Evolutionary conservation across 1,140 invertebrate genomes (phyloP), one percentile per base, ranked within the genome.

Genomic region (Ganaspis sp.): DNA sequence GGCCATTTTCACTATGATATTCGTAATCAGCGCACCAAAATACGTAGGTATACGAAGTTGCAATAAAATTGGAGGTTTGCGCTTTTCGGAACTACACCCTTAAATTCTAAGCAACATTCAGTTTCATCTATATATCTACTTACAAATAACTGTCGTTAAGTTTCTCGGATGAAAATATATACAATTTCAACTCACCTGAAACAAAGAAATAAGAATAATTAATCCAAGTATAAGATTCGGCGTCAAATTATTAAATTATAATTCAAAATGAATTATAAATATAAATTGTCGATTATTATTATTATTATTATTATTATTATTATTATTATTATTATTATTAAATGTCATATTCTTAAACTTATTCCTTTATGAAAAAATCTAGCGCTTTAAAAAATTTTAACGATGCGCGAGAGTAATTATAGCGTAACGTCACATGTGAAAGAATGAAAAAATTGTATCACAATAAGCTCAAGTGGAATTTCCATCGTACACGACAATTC

Each of bases 351-450:
- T 12, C 1, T 11, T 40, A 40, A 1, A n/a, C n/a, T n/a, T n/a
- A n/a, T n/a, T n/a, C n/a, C n/a, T n/a, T n/a, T n/a, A n/a, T n/a
- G n/a, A n/a, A n/a, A n/a, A n/a, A n/a, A n/a, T n/a, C n/a, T n/a
- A n/a, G n/a, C n/a, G n/a, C n/a, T n/a, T n/a, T n/a, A n/a, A n/a
- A n/a, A n/a, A n/a, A n/a, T n/a, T n/a, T n/a, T n/a, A n/a, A 38
- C n/a, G 23, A 17, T 64, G 54, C 71, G 53, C 42, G 74, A 69
- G 77, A 81, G 77, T 89, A 89, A 89, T 89, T n/a, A n/a, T 88
- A 77, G 75, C 85, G 85, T 85, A 81, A 87, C 85, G 83, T 85
- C 81, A 11, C 74, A 78, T 85, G 58, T 29, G 26, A 64, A 34
- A n/a, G 12, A 64, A 64, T 64, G 15, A n/a, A 26, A 64, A 64